phyloP scores from a whole-genome alignment of 2,113 vertebrate species.

The Microcebus murinus region DNA sequence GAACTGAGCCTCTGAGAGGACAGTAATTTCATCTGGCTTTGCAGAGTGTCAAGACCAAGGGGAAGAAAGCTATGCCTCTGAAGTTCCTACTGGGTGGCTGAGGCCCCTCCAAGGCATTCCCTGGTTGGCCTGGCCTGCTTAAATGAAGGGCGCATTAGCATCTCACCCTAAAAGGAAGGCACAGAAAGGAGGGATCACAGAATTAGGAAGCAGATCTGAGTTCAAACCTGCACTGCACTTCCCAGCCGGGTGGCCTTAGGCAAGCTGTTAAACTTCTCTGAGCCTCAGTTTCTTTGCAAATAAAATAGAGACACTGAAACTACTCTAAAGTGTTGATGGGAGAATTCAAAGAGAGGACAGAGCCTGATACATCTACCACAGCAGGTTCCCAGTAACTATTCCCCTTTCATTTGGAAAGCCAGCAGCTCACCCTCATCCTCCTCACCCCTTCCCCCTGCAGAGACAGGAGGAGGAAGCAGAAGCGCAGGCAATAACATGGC shows the following conservation, averaged over 20 bases:
- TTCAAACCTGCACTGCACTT: background rate
- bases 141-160: fast-evolving
- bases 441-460: background rate
- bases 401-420: background rate
- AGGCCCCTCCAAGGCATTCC: background rate
- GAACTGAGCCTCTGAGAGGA: background rate
- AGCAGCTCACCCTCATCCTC: background rate
- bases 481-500: background rate
- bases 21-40: background rate
- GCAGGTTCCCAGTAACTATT: background rate
- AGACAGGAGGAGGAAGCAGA: background rate
- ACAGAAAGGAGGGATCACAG: background rate
- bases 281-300: background rate
- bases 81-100: background rate
- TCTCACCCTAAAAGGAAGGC: background rate
- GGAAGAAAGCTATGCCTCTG: background rate
- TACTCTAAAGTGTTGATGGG: background rate
- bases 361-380: background rate
- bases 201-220: background rate
- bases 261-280: background rate
- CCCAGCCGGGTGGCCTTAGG: background rate
- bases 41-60: background rate
- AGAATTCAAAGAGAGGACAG: background rate
- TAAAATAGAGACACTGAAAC: background rate
- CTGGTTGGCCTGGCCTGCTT: background rate